These are phyloP conservation scores for Rhinella marina DNA, from an alignment of 2,797 vertebrate species.

Conservation along the genomic window DNA sequence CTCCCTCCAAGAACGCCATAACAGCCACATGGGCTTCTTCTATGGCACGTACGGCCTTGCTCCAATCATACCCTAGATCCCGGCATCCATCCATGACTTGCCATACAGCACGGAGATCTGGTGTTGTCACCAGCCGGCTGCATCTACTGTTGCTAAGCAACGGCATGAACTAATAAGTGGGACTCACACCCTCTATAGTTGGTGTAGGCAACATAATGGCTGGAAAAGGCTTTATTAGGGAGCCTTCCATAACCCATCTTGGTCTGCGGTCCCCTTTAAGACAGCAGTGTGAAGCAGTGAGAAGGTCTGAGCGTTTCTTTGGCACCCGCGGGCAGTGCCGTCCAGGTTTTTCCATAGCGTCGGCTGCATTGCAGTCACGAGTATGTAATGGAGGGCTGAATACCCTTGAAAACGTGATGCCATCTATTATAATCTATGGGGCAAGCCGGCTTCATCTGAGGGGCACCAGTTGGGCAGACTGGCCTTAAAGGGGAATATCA, in stretches of 20 bases:
- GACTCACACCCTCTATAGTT: too few species aligned
- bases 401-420: neutral
- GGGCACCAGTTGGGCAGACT: neutral
- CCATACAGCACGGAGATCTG: neutral
- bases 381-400: constrained; percentile 6
- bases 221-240: neutral
- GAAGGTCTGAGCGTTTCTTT: constrained; percentile 2
- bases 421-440: constrained; percentile 8
- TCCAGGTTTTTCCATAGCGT: constrained; percentile 6
- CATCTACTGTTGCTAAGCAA: neutral
- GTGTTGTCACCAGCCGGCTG: too few species aligned
- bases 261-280: neutral
- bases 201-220: too few species aligned
- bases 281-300: neutral
- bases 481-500: neutral
- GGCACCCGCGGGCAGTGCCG: neutral
- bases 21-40: too few species aligned
- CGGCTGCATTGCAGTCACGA: neutral
- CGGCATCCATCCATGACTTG: neutral
- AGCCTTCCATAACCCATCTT: neutral
- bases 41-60: too few species aligned
- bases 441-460: neutral
- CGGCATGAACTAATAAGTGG: neutral
- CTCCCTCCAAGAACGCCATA: too few species aligned
- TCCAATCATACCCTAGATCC: too few species aligned